phyloP scores from a whole-genome alignment of 2,888 invertebrate genomes.

The Pollenia amentaria region DNA sequence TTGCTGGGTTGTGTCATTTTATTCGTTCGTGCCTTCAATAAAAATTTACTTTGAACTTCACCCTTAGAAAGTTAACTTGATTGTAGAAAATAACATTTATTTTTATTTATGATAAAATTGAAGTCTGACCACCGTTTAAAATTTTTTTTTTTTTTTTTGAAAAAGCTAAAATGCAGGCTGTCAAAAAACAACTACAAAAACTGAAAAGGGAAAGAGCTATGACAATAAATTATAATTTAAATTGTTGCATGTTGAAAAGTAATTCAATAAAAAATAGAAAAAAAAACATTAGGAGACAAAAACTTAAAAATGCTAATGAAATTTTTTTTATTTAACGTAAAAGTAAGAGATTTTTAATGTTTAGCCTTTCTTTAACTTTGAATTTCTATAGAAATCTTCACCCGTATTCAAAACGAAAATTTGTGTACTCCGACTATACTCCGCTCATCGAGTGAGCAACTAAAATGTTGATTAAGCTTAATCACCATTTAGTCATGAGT shows the following conservation, averaged over 20 bases:
- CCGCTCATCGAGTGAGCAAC: too few species aligned
- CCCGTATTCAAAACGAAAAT: too few species aligned
- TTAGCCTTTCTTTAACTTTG: too few species aligned
- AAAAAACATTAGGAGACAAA: slow-evolving; percentile 1
- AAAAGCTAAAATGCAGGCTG: slow-evolving; percentile 40
- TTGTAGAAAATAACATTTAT: slow-evolving; percentile 18
- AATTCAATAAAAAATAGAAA: slow-evolving; percentile 17
- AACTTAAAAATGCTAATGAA: too few species aligned
- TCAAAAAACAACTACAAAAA: slow-evolving; percentile 1
- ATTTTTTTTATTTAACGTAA: too few species aligned
- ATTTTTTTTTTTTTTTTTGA: not conserved
- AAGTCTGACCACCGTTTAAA: slow-evolving; percentile 32
- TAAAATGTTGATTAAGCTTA: too few species aligned
- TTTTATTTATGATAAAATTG: slow-evolving; percentile 30
- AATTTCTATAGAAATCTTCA: too few species aligned
- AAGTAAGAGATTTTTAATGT: too few species aligned
- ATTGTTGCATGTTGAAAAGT: slow-evolving; percentile 53
- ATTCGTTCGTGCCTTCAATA: slow-evolving; percentile 24
- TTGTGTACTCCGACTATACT: too few species aligned
- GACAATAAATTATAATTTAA: slow-evolving; percentile 51
- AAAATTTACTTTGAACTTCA: slow-evolving; percentile 66
- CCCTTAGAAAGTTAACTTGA: slow-evolving; percentile 61
- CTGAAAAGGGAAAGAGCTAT: not conserved
- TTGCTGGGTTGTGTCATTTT: slow-evolving; percentile 42
- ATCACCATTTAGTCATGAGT: too few species aligned